Evolutionary conservation across 2,113 vertebrate genomes (phyloP).

Genomic region (Poeciliopsis occidentalis): DNA sequence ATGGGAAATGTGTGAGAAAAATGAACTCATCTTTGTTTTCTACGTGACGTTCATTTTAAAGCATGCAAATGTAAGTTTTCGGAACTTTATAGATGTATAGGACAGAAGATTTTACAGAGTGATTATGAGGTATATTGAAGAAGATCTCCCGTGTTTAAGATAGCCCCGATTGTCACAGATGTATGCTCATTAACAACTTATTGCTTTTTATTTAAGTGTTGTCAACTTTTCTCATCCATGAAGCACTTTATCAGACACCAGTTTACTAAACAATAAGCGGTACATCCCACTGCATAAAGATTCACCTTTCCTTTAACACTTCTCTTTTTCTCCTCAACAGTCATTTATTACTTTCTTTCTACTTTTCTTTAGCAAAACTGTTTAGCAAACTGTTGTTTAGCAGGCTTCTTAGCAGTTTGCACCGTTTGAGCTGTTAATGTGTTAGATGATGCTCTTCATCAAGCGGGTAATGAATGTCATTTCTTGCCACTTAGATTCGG

Average conservation of each 20-base stretch:
- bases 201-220: no score
- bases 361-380: background rate
- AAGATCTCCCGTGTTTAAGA: background rate
- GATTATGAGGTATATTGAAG: background rate
- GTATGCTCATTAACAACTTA: background rate
- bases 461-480: conserved; percentile 9
- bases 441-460: background rate
- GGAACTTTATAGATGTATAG: background rate
- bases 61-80: background rate
- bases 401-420: conserved; percentile 14
- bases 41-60: background rate
- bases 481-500: background rate
- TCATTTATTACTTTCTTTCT: background rate
- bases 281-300: background rate
- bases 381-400: no score
- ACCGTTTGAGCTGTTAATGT: conserved; percentile 5
- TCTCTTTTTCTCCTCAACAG: background rate
- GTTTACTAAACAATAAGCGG: background rate
- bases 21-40: background rate
- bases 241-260: background rate
- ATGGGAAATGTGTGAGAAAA: background rate
- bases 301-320: background rate
- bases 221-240: background rate
- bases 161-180: background rate
- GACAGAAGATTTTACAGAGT: background rate